Evolutionary conservation across 1,140 invertebrate species (phyloP), one percentile per base, ranked within the genome.

Genomic region (Antheraea mylitta): DNA sequence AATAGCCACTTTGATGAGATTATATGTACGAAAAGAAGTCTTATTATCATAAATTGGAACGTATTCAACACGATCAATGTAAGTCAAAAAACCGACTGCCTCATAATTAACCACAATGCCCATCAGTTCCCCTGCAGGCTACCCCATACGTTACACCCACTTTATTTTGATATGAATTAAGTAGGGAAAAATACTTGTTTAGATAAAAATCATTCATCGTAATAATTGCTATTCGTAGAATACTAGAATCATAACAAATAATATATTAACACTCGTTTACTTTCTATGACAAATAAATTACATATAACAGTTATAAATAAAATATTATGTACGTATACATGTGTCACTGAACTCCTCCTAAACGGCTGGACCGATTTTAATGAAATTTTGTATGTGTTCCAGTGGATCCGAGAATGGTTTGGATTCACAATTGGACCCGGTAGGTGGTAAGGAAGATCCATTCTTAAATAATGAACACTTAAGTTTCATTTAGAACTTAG

Each of bases 151-250:
- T 64, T 74, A 68, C 78, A 74, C 77, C 72, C 77, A 79, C 69
- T 71, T 73, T 80, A 73, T 87, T 85, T 80, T 82, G 48, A 78
- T 82, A 84, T 78, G 70, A 77, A 82, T 82, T 81, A 79, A 80
- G 68, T 76, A 75, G 75, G 77, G 70, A 78, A 73, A 30, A 77
- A 76, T 74, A 76, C 67, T 78, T 75, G 69, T 75, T 74, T 70
- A 75, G 81, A 77, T 83, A 80, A 74, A 76, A 73, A 78, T 81
- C 74, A 71, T 71, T 71, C 69, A 69, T 45, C 48, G 59, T 67
- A 45, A 66, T 66, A 48, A 62, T 68, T 63, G n/a, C 30, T 66
- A 53, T 53, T 53, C 7, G 11, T n/a, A 53, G 9, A n/a, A 53
- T 53, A 13, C 16, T 16, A 53, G 16, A 53, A 53, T 53, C 2